A percentile compares a stretch with the other conserved stretches of the same genome.
Evolutionary conservation across 1,140 invertebrate species (phyloP).

Genomic region (Lordiphosa clarofinis): DNA sequence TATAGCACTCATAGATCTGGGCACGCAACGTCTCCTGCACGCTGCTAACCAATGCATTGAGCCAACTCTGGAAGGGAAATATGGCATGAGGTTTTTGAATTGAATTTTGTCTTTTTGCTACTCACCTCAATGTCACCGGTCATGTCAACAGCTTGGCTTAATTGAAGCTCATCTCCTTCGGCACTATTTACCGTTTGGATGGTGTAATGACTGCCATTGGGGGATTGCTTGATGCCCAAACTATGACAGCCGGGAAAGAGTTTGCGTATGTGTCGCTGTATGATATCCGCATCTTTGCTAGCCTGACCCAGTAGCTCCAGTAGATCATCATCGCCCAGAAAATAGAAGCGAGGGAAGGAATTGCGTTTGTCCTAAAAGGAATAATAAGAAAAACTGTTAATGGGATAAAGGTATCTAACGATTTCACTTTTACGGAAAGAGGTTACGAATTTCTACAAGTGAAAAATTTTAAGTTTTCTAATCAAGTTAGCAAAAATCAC

Average conservation of each 20-base stretch:
- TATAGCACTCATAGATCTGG: slow-evolving; percentile 86
- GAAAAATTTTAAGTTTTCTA: no score
- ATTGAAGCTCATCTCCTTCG: slow-evolving; percentile 90
- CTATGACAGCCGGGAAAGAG: slow-evolving; percentile 94
- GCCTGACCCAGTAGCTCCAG: slow-evolving; percentile 95
- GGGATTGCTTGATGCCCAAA: slow-evolving; percentile 82
- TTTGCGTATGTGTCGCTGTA: slow-evolving; percentile 96
- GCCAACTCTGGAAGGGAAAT: slow-evolving; percentile 84
- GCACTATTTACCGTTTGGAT: slow-evolving; percentile 89
- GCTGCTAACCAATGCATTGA: slow-evolving; percentile 88
- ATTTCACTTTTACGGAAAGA: slow-evolving; percentile 1
- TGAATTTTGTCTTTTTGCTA: neutral
- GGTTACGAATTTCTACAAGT: no score
- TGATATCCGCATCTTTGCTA: slow-evolving; percentile 89
- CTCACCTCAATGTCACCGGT: slow-evolving; percentile 89
- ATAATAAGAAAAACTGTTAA: no score
- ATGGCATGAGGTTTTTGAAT: neutral
- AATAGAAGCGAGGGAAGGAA: slow-evolving; percentile 96
- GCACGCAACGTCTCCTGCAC: slow-evolving; percentile 89
- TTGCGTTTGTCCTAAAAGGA: slow-evolving; percentile 91
- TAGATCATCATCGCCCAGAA: slow-evolving; percentile 97
- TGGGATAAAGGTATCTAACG: neutral
- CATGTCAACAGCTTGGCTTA: slow-evolving; percentile 89
- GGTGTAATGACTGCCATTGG: slow-evolving; percentile 61
- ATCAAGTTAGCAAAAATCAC: no score